Percentiles rank a stretch among this genome's conserved stretches.
Evolutionary conservation across 2,113 vertebrate genomes (phyloP).

Genomic region (Mormoops blainvillei): DNA sequence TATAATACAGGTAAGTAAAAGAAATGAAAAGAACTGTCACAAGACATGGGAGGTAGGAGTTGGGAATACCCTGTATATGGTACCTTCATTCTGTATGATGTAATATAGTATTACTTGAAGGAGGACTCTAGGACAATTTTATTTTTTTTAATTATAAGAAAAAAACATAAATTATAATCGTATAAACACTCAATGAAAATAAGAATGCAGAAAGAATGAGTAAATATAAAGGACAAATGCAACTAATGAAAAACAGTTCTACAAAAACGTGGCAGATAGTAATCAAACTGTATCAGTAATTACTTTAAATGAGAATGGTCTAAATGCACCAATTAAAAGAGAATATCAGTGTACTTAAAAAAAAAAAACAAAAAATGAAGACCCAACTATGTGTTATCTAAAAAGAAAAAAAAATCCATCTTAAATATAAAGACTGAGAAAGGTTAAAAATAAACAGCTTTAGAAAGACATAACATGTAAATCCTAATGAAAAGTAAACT

Average conservation of each 20-base stretch:
- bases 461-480: background rate
- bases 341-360: background rate
- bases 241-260: background rate
- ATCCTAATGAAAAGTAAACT: background rate
- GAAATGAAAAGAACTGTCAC: background rate
- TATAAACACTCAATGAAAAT: background rate
- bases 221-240: background rate
- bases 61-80: background rate
- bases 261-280: background rate
- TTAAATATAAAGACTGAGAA: background rate
- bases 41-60: background rate
- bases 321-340: background rate
- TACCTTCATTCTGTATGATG: background rate
- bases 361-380: background rate
- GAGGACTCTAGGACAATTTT: background rate
- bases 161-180: background rate
- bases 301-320: background rate
- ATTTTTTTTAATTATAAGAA: background rate
- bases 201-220: background rate
- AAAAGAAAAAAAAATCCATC: background rate
- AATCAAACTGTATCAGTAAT: background rate
- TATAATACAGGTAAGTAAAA: background rate
- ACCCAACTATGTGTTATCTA: background rate
- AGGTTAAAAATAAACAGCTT: background rate
- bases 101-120: background rate